Conservation (phyloP, 1,140 invertebrate species). For the Batillaria attramentaria region DNA sequence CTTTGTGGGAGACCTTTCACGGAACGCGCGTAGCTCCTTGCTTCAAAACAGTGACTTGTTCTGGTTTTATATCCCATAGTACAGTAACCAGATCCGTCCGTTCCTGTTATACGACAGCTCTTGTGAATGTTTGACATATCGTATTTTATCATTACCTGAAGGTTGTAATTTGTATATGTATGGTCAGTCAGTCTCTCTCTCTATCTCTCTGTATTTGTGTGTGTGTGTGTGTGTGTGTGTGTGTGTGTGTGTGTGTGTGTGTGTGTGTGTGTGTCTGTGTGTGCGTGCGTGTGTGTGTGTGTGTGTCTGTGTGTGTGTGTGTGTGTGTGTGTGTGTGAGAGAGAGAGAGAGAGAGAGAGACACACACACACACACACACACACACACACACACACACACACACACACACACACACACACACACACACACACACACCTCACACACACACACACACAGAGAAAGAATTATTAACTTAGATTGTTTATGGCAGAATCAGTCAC, state of each 20-base stretch:
- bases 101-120: too few species aligned
- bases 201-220: background rate
- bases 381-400: conserved; percentile 15
- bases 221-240: conserved; percentile 12
- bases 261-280: conserved; percentile 12
- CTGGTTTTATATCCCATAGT: too few species aligned
- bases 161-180: too few species aligned
- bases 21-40: too few species aligned
- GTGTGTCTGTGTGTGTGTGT: conserved; percentile 14
- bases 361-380: background rate
- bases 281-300: conserved; percentile 9
- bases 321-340: conserved; percentile 8
- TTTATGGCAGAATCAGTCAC: too few species aligned
- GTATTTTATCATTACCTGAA: too few species aligned
- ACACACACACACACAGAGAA: background rate
- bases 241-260: conserved; percentile 10
- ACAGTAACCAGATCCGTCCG: too few species aligned
- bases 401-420: conserved; percentile 16
- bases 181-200: too few species aligned
- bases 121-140: too few species aligned
- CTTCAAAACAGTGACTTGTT: too few species aligned
- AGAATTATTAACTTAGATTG: background rate
- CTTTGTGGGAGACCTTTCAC: too few species aligned
- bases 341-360: background rate
- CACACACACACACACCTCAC: background rate